phyloP scores from a whole-genome alignment of 2,113 vertebrate genomes.

The Leptocoma aspasia region DNA sequence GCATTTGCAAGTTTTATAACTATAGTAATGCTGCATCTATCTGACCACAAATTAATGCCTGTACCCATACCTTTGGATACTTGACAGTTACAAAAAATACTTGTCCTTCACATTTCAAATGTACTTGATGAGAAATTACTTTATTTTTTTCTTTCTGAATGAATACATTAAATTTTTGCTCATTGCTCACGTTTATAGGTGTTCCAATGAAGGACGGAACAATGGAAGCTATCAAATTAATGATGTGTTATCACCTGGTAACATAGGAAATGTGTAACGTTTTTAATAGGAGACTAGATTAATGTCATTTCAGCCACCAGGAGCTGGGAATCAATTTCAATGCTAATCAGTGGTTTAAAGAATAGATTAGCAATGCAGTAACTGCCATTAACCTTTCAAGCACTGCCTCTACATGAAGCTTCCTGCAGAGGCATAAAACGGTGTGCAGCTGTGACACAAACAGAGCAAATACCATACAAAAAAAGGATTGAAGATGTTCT shows the following conservation, averaged over 20 bases:
- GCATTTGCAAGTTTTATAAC: not conserved
- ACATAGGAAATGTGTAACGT: constrained; percentile 62
- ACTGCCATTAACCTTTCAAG: constrained; percentile 71
- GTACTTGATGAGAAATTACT: not conserved
- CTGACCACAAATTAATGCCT: not conserved
- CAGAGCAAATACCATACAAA: not conserved
- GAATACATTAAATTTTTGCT: not conserved
- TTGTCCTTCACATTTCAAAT: not conserved
- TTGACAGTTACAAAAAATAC: not conserved
- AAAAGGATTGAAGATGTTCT: not conserved
- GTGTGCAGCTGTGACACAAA: constrained; percentile 5
- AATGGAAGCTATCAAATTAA: constrained; percentile 62
- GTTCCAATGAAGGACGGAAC: constrained; percentile 23
- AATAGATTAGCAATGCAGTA: constrained; percentile 65
- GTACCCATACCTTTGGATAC: not conserved
- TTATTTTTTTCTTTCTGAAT: not conserved
- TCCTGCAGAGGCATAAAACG: constrained; percentile 32
- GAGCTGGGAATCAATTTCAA: constrained; percentile 72
- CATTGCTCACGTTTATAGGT: constrained; percentile 6
- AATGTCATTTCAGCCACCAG: constrained; percentile 67
- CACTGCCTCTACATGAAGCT: constrained; percentile 4
- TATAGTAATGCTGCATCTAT: not conserved
- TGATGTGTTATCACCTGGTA: constrained; percentile 61
- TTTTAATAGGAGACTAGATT: constrained; percentile 70
- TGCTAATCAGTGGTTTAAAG: constrained; percentile 74